phyloP scores from a whole-genome alignment of 2,888 invertebrate species.

The Spisula solida region DNA sequence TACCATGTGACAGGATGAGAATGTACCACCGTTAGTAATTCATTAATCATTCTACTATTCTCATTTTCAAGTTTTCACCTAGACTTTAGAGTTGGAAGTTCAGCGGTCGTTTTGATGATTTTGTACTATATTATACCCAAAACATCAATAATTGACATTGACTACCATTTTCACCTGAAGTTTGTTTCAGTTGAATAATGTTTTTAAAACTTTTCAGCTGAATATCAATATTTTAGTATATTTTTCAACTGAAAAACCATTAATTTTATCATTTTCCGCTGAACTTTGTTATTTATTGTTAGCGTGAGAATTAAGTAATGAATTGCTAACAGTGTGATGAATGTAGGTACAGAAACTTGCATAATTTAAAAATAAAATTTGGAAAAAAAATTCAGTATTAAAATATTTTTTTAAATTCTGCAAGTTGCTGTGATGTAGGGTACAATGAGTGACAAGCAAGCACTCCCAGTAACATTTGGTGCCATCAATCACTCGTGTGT shows the following conservation, averaged over 20 bases:
- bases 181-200: neutral
- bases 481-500: conserved; percentile 44
- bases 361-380: too few relatives aligned
- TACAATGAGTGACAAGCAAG: conserved; percentile 21
- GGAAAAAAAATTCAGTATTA: too few relatives aligned
- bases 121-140: neutral
- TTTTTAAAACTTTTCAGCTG: neutral
- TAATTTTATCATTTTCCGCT: neutral
- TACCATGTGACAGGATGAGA: neutral
- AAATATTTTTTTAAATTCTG: too few relatives aligned
- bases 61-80: neutral
- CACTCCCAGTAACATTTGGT: conserved; percentile 21
- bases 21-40: neutral
- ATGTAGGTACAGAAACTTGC: too few relatives aligned
- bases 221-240: neutral
- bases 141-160: neutral
- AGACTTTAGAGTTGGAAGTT: too few relatives aligned
- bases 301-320: neutral
- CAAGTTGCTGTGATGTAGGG: too few relatives aligned
- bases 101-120: too few relatives aligned
- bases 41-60: neutral
- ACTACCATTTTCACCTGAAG: neutral
- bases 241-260: neutral
- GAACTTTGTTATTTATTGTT: too few relatives aligned
- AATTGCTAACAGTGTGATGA: neutral